Percentiles rank a stretch among this genome's conserved stretches.
These are phyloP conservation scores for Gortyna flavago DNA, from an alignment of 2,888 invertebrate genomes.

Conservation along the genomic window DNA sequence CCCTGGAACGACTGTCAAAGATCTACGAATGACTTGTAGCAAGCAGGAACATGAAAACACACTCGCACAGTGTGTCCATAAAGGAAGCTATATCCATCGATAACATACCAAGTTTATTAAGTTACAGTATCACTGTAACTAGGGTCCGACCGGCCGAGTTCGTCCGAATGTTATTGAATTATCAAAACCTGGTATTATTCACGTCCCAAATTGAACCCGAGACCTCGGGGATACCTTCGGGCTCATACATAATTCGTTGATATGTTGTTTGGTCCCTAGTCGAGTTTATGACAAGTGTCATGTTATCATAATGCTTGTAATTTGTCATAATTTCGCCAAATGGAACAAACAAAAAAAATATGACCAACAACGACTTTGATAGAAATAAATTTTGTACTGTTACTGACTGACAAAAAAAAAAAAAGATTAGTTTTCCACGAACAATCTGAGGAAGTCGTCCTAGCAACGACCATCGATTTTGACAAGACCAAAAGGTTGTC, in stretches of 20 bases:
- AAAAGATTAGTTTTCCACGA: neutral
- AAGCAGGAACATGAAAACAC: constrained; percentile 19
- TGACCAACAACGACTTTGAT: neutral
- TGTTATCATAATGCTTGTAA: neutral
- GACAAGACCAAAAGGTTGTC: neutral
- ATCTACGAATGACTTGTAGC: neutral
- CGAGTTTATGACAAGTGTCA: neutral
- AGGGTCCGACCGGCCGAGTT: constrained; percentile 24
- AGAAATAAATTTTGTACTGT: no score
- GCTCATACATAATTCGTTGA: constrained; percentile 8
- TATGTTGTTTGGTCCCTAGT: constrained; percentile 12
- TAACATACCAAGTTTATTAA: constrained; percentile 43
- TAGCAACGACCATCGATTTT: neutral
- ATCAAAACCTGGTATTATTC: constrained; percentile 50
- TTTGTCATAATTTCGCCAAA: neutral
- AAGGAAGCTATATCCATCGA: constrained; percentile 6
- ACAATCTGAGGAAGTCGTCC: neutral
- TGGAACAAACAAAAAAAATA: neutral
- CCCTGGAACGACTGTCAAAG: no score
- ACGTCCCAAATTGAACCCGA: constrained; percentile 39
- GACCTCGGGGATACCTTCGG: constrained; percentile 23
- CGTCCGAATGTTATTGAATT: constrained; percentile 56
- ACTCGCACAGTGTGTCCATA: constrained; percentile 15
- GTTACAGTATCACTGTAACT: constrained; percentile 52
- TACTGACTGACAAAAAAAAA: neutral